These are phyloP conservation scores for Drosophila watanabei DNA, from an alignment of 1,140 invertebrate genomes.

Conservation along the genomic window DNA sequence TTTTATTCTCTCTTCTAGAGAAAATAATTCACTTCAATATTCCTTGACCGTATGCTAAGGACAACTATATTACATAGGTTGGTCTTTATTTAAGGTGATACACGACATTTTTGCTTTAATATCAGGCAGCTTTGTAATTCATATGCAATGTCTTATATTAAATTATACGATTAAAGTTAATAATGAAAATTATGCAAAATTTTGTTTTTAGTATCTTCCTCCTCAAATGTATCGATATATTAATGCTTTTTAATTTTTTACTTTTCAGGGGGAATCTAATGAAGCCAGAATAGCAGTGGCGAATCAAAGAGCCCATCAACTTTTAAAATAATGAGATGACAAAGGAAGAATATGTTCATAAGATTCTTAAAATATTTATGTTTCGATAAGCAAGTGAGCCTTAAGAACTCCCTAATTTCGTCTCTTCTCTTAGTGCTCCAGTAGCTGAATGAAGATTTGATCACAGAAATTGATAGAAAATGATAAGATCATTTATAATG, in stretches of 20 bases:
- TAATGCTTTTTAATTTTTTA: neutral
- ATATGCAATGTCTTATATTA: too few relatives aligned
- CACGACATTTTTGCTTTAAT: too few relatives aligned
- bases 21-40: too few relatives aligned
- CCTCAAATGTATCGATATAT: neutral
- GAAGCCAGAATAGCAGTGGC: slow-evolving; percentile 93
- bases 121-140: too few relatives aligned
- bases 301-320: slow-evolving; percentile 93
- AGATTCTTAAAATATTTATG: slow-evolving; percentile 17
- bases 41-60: too few relatives aligned
- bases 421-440: slow-evolving; percentile 47
- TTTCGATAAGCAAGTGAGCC: neutral
- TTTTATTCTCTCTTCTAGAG: too few relatives aligned
- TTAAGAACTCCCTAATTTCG: slow-evolving; percentile 4
- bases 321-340: slow-evolving; percentile 89
- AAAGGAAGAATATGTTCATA: slow-evolving; percentile 39
- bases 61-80: too few relatives aligned
- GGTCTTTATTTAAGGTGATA: too few relatives aligned
- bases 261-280: slow-evolving; percentile 89
- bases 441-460: slow-evolving; percentile 30
- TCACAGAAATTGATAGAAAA: neutral
- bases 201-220: too few relatives aligned
- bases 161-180: too few relatives aligned
- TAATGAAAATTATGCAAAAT: too few relatives aligned
- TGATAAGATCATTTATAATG: neutral